Base-by-base conservation (phyloP, 1,140 invertebrate species). In the Mamestra configurata region DNA sequence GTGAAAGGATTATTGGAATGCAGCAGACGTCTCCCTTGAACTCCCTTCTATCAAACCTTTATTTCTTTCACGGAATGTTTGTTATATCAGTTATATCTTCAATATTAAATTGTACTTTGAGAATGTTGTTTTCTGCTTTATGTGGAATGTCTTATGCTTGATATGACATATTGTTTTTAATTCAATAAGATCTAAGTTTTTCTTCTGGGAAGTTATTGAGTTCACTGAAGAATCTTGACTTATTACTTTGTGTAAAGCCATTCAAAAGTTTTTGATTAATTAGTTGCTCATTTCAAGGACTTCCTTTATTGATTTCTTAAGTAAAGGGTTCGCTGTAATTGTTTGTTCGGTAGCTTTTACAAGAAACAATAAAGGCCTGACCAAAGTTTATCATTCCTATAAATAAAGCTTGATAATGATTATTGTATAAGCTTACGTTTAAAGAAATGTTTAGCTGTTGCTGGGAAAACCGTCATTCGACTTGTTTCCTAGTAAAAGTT, bases 1-100 rank as follows among this genome's bases (percentile, higher is more conserved):
- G 84, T 88, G 88, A 91, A 91, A 90, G 89, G 87, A 89, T 75
- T 66, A 46, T 84, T 79, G 86, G 87, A 90, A 89, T 91, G 88
- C 82, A 70, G 75, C 72, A 77, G 86, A 85, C 86, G 81, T 83
- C 77, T 79, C 80, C 76, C 68, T 73, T 82, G 31, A 68, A 71
- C 77, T 79, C 80, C 76, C 68, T 73, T 82, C 43, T 73, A 71
- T 75, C 53, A 35, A 57, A 18, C 35, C 55, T 79, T 37, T 71
- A 61, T 53, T 64, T 64, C 59, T 66, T 71, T 51, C 53, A 53
- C 27, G 49, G 18, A 51, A 53, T 71, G 40, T 70, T 18, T 7
- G 6, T 13, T 46, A 40, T 46, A 49, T 70, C 11, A 70, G 11
- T 46, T n/a, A 35, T 61, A 35, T 46, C 35, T 24, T 70, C 35